These are phyloP conservation scores for Orchesella cincta DNA, from an alignment of 1,140 invertebrate genomes.

Conservation along the genomic window DNA sequence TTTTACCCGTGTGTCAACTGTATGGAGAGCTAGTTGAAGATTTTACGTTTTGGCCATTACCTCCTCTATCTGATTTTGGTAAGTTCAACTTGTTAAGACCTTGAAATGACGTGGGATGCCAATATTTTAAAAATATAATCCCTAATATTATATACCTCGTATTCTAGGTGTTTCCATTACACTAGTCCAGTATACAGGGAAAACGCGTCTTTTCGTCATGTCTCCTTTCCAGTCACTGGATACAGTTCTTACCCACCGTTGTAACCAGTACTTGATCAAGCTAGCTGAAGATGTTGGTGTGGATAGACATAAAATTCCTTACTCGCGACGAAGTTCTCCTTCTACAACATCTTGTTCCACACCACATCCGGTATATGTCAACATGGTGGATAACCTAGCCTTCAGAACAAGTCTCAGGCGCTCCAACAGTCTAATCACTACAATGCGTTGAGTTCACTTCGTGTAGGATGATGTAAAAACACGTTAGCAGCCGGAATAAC, in stretches of 20 bases:
- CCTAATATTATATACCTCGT: background rate
- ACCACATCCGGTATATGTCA: background rate
- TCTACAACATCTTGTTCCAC: background rate
- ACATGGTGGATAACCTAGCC: background rate
- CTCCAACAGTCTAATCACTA: background rate
- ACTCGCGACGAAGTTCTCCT: background rate
- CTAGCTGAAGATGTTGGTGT: slow-evolving; percentile 1
- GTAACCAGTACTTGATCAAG: slow-evolving; percentile 11
- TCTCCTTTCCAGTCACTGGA: slow-evolving; percentile 3
- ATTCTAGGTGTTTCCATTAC: slow-evolving; percentile 13
- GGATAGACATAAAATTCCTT: slow-evolving; percentile 1
- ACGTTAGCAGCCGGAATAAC: background rate
- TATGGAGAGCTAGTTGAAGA: slow-evolving; percentile 9
- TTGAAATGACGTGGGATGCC: background rate
- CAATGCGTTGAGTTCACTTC: background rate
- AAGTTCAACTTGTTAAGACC: background rate
- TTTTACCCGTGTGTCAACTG: background rate
- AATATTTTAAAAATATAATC: background rate
- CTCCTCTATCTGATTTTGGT: background rate
- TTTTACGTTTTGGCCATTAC: background rate
- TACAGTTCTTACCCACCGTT: background rate
- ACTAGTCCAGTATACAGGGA: background rate
- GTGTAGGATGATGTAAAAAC: background rate
- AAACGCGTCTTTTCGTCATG: slow-evolving; percentile 13
- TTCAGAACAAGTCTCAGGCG: background rate